Evolutionary conservation across 2,888 invertebrate species (phyloP).

Genomic region (Poecilobothrus nobilitatus): DNA sequence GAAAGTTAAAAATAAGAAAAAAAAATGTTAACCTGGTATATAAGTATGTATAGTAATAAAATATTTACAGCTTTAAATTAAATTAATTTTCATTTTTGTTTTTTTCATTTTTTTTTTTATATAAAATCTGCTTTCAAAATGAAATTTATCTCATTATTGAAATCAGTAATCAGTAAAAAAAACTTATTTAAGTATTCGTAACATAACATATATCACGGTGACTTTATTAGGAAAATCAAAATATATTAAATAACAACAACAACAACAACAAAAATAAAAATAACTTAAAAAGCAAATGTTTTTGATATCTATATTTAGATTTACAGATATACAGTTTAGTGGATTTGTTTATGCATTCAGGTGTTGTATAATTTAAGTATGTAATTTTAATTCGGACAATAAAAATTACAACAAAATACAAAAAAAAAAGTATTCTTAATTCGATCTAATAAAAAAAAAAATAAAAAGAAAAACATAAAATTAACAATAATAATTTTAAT

Average conservation of each 20-base stretch:
- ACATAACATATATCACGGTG: background rate
- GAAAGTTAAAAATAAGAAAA: background rate
- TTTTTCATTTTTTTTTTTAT: background rate
- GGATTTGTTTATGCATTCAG: background rate
- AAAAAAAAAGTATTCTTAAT: background rate
- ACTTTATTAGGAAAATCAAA: constrained; percentile 6
- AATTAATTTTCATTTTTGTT: no score
- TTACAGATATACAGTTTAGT: background rate
- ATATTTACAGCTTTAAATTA: background rate
- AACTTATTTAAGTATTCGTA: background rate
- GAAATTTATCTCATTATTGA: background rate
- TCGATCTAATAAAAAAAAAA: background rate
- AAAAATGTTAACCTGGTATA: background rate
- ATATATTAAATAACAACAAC: no score
- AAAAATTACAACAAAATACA: background rate
- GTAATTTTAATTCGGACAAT: constrained; percentile 1
- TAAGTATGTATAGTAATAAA: no score
- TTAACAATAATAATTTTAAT: no score
- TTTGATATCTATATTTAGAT: background rate
- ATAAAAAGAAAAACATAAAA: background rate
- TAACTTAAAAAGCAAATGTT: no score
- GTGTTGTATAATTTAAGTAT: background rate
- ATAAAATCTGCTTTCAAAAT: background rate
- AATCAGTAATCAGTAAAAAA: background rate
- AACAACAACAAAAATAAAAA: background rate